phyloP scores from a whole-genome alignment of 2,797 vertebrate species.

The Melanotaenia parkinsoni region DNA sequence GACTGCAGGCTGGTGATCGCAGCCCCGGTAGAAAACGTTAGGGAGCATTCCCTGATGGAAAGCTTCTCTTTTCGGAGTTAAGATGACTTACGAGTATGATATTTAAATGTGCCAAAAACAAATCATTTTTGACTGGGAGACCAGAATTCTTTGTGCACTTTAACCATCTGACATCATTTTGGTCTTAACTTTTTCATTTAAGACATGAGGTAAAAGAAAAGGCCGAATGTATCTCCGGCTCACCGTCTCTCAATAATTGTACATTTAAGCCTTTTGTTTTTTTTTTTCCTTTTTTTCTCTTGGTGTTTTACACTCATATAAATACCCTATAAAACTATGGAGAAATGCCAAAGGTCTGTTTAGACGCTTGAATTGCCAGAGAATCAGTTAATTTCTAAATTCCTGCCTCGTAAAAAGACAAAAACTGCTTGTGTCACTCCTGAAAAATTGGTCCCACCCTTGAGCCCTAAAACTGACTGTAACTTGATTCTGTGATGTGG shows the following conservation, averaged over 20 bases:
- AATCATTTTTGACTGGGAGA: not conserved
- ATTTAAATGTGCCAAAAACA: not conserved
- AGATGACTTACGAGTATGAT: not conserved
- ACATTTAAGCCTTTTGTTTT: not conserved
- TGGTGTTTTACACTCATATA: slow-evolving; percentile 5
- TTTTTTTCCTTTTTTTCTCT: not conserved
- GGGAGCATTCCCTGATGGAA: not conserved
- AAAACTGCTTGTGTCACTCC: slow-evolving; percentile 60
- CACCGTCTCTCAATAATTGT: not conserved
- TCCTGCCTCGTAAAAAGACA: slow-evolving; percentile 27
- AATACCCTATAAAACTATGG: slow-evolving; percentile 10
- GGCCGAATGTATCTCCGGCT: not conserved
- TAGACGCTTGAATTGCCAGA: slow-evolving; percentile 19
- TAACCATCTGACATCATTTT: slow-evolving; percentile 2
- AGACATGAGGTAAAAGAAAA: not conserved
- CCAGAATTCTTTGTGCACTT: not conserved
- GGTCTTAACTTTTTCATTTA: slow-evolving; percentile 17
- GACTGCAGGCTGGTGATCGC: not conserved
- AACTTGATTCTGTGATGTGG: slow-evolving; percentile 68
- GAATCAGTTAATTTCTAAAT: slow-evolving; percentile 39
- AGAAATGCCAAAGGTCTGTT: slow-evolving; percentile 15
- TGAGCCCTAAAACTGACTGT: slow-evolving; percentile 60
- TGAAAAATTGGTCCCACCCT: slow-evolving; percentile 59
- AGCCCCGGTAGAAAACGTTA: not conserved
- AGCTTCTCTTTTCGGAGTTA: not conserved